Conservation (phyloP, 2,888 invertebrate genomes). For the Eilema depressum region DNA sequence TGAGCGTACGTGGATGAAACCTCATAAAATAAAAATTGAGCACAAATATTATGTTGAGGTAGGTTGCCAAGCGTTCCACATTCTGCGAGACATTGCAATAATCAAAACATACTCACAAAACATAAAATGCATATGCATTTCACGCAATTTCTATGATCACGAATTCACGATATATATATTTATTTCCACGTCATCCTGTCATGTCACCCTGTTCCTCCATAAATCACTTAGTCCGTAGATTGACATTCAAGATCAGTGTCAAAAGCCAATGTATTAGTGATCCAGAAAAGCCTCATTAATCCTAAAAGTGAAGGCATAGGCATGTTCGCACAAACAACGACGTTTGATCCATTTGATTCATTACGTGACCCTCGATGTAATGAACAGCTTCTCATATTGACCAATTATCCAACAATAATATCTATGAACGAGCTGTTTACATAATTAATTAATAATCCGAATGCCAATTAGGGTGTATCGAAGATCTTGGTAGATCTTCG, state of each 20-base stretch:
- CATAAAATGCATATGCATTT: no score
- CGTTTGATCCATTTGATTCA: slow-evolving; percentile 13
- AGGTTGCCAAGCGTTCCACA: no score
- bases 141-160: no score
- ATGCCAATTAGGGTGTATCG: background rate
- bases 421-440: background rate
- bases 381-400: slow-evolving; percentile 11
- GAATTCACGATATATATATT: no score
- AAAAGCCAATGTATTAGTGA: background rate
- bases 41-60: no score
- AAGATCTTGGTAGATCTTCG: no score
- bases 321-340: slow-evolving; percentile 10
- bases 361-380: slow-evolving; percentile 13
- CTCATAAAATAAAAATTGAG: no score
- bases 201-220: background rate
- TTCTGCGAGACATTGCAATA: no score
- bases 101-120: no score
- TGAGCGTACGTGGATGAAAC: no score
- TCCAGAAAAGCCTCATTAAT: slow-evolving; percentile 11
- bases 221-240: background rate
- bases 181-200: no score
- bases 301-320: slow-evolving; percentile 11
- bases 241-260: slow-evolving; percentile 3
- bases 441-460: background rate
- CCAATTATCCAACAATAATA: background rate